Percentiles rank a stretch among this genome's conserved stretches.
These are phyloP conservation scores for Limnothrissa miodon DNA, from an alignment of 2,113 vertebrate genomes.

Conservation along the genomic window DNA sequence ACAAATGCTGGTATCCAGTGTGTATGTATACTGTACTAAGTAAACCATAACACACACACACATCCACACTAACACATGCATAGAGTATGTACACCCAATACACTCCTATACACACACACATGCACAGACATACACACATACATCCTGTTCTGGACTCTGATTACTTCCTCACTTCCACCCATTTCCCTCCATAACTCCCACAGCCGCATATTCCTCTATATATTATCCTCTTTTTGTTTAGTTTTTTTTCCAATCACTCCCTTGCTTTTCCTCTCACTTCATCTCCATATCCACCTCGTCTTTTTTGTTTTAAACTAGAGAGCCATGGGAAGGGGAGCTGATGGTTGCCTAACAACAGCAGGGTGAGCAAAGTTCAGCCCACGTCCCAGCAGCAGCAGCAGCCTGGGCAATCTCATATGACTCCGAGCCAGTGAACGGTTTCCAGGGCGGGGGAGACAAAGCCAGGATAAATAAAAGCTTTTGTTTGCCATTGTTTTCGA, in stretches of 20 bases:
- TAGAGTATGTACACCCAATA: neutral
- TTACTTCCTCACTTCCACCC: slow-evolving; percentile 40
- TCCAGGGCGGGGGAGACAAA: slow-evolving; percentile 31
- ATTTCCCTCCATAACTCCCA: slow-evolving; percentile 23
- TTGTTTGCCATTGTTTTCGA: slow-evolving; percentile 42
- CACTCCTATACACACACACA: neutral
- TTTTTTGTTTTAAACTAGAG: slow-evolving; percentile 26
- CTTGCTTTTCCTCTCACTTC: slow-evolving; percentile 16
- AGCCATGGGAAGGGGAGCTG: slow-evolving; percentile 21
- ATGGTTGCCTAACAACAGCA: slow-evolving; percentile 52
- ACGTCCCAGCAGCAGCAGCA: neutral
- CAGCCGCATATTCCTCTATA: neutral
- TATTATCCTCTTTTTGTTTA: neutral
- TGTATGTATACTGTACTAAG: neutral
- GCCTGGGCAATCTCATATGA: slow-evolving; percentile 46
- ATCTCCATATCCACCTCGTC: neutral
- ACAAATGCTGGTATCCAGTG: neutral
- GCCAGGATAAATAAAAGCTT: slow-evolving; percentile 46
- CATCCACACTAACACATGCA: neutral
- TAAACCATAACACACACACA: neutral
- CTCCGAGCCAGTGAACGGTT: slow-evolving; percentile 59
- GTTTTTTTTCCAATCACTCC: neutral
- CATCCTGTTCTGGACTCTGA: slow-evolving; percentile 27
- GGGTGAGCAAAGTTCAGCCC: slow-evolving; percentile 56
- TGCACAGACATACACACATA: slow-evolving; percentile 19